Base-by-base conservation (phyloP, 2,113 vertebrate genomes). In the Gambusia affinis region DNA sequence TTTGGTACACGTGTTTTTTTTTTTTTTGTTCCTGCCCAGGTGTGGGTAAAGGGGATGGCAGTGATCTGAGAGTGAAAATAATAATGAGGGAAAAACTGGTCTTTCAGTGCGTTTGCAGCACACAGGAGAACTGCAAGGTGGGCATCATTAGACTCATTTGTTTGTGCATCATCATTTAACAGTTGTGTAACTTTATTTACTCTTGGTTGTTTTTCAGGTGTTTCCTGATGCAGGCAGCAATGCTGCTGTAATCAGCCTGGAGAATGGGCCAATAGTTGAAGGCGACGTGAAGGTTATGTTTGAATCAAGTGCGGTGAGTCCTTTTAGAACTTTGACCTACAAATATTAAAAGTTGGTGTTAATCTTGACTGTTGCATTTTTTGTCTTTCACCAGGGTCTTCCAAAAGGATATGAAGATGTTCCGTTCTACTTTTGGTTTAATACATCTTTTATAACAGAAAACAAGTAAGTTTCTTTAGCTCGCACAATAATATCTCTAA, bases 391-490 rank as follows among this genome's bases (percentile, higher is more conserved):
- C 29, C 71, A 99, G 98, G 92, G 91, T 81, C 92, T 99, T 70
- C 96, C 96, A 0, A 98, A 95, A 83, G 95, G 96, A 78, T 98
- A 99, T 29, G 96, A 98, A 72, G 94, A 94, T 77, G 98, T 97
- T 71, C 92, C 96, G 0, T 99, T 99, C 91, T 99, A 96, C 91
- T 98, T 99, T 82, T 99, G 97, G 96, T 99, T 99, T 89, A 96
- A 99, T 72, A 98, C 97, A 35, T 95, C 96, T 37, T 99, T 99
- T 78, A 85, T 98, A 90, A 88, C 93, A 65, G 91, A 96, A 17
- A 94, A 97, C 86, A 97, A 94, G 97, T 98, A 94, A 42, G 94
- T 70, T 67, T 19, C 28, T 44, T 8, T 65, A 24, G 1, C 44
- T 68, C 2, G 24, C 1, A 31, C 19, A 6, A 12, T 4, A 15